A percentile compares a stretch with the other conserved stretches of the same genome.
Conservation (phyloP, 2,797 vertebrate species). For the Poecile montanus region DNA sequence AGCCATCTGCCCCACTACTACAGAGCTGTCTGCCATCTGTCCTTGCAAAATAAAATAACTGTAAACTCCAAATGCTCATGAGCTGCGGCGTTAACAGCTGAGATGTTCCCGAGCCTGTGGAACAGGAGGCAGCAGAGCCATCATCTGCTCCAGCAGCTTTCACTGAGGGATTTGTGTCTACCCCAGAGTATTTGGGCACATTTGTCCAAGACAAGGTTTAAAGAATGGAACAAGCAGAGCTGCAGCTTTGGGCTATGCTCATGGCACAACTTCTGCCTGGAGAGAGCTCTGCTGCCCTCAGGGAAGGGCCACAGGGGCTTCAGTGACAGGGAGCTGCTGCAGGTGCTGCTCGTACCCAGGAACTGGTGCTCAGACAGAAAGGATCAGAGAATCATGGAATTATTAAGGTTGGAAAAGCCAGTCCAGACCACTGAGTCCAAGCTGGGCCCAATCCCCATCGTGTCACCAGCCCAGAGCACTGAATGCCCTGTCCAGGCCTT, state of each 20-base stretch:
- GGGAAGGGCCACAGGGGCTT: background rate
- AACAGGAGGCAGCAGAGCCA: constrained; percentile 17
- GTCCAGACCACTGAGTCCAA: background rate
- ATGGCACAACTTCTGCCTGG: background rate
- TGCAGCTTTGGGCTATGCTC: background rate
- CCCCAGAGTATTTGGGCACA: background rate
- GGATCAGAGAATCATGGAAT: background rate
- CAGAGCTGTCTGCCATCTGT: constrained; percentile 62
- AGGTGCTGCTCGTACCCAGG: background rate
- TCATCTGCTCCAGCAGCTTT: background rate
- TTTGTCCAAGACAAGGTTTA: background rate
- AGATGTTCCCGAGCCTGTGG: constrained; percentile 1
- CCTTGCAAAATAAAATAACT: constrained; percentile 47
- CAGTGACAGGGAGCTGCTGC: background rate
- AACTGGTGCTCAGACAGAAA: background rate
- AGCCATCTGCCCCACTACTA: constrained; percentile 58
- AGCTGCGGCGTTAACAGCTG: constrained; percentile 48
- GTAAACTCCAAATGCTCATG: constrained; percentile 54
- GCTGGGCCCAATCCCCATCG: too few relatives aligned
- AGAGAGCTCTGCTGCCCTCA: background rate
- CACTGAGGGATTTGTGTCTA: background rate
- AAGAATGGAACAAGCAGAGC: background rate
- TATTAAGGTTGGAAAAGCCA: background rate
- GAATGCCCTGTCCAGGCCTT: background rate
- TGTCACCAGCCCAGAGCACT: background rate